phyloP scores from a whole-genome alignment of 2,113 vertebrate species.

The Sinocyclocheilus grahami region DNA sequence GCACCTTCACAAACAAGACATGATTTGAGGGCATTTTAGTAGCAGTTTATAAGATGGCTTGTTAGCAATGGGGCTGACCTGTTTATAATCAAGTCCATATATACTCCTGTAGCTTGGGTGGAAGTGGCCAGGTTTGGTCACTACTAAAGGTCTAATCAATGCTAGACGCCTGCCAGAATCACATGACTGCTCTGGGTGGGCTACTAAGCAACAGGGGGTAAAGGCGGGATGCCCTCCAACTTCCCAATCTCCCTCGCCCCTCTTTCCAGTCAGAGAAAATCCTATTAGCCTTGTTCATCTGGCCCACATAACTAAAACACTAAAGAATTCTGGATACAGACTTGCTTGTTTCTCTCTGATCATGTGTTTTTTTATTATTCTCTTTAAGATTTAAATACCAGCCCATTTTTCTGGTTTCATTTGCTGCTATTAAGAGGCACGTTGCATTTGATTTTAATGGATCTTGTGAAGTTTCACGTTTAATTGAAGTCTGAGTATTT shows the following conservation, averaged over 20 bases:
- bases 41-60: background rate
- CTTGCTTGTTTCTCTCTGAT: background rate
- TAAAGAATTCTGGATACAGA: slow-evolving; percentile 48
- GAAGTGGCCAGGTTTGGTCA: slow-evolving; percentile 42
- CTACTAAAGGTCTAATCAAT: slow-evolving; percentile 54
- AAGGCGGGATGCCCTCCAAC: background rate
- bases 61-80: slow-evolving; percentile 51
- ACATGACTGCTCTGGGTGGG: slow-evolving; percentile 57
- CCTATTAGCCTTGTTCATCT: slow-evolving; percentile 71
- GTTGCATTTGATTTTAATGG: background rate
- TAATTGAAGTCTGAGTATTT: slow-evolving; percentile 7
- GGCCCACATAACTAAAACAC: slow-evolving; percentile 58
- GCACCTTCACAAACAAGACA: background rate
- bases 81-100: slow-evolving; percentile 55
- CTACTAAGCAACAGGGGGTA: background rate
- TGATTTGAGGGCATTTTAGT: background rate
- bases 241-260: slow-evolving; percentile 44
- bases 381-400: background rate
- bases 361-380: background rate
- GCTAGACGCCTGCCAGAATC: slow-evolving; percentile 64
- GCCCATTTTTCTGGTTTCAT: background rate
- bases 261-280: slow-evolving; percentile 61
- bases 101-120: slow-evolving; percentile 64
- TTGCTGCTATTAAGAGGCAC: background rate
- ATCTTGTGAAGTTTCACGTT: background rate